phyloP scores from a whole-genome alignment of 2,888 invertebrate species.

The Sinohyriopsis cumingii region DNA sequence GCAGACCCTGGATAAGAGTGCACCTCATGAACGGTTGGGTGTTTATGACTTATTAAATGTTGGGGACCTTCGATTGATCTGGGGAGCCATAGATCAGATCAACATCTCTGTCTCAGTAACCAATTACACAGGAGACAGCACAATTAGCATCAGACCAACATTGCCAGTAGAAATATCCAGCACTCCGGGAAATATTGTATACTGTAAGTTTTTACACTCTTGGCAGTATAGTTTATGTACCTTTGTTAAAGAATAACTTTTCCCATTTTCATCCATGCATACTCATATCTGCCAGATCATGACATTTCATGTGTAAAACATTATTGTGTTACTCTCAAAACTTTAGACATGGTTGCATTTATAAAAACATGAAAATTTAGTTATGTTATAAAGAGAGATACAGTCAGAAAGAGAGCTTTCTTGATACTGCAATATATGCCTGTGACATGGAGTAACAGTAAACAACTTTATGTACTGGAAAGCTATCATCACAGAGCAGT shows the following conservation, averaged over 20 bases:
- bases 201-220: slow-evolving; percentile 28
- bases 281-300: neutral
- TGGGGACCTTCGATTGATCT: slow-evolving; percentile 44
- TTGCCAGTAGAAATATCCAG: slow-evolving; percentile 20
- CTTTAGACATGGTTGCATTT: too few relatives aligned
- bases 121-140: slow-evolving; percentile 41
- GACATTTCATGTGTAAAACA: neutral
- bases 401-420: too few relatives aligned
- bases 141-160: slow-evolving; percentile 29
- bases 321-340: too few relatives aligned
- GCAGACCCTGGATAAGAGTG: slow-evolving; percentile 35
- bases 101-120: slow-evolving; percentile 32
- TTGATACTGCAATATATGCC: too few relatives aligned
- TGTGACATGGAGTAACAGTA: too few relatives aligned
- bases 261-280: neutral
- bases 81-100: slow-evolving; percentile 31
- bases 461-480: too few relatives aligned
- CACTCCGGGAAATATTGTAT: slow-evolving; percentile 32
- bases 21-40: slow-evolving; percentile 38
- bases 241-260: neutral
- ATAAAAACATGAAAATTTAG: too few relatives aligned
- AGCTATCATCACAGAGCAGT: too few relatives aligned
- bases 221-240: neutral
- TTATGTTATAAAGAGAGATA: too few relatives aligned
- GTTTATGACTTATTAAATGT: slow-evolving; percentile 43